Base-by-base conservation (phyloP, 35 echinoderm and acorn worm species). In the Apostichopus japonicus region DNA sequence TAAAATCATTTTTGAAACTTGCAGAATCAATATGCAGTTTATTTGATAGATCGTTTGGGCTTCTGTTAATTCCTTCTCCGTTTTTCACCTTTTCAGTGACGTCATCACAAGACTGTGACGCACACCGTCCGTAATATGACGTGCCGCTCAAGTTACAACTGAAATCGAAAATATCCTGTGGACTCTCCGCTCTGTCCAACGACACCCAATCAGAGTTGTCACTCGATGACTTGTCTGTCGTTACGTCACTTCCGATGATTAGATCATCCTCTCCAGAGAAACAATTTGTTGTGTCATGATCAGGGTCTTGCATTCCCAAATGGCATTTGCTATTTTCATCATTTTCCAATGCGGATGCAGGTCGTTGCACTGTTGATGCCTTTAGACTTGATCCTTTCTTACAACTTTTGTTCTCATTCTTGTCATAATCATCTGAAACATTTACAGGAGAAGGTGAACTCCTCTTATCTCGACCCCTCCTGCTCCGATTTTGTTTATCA, bases 141-240 rank as follows among this genome's bases (percentile, higher is more conserved):
- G 6, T 75, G 2, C 71, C 21, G 9, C 55, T 58, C 7, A 51
- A 55, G n/a, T 84, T 22, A 21, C 53, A 84, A 24, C 81, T 84
- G 53, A 84, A 84, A 58, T 84, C 81, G 23, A 84, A 84, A 0
- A 84, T 84, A 21, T 84, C 81, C 23, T 84, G 81, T 23, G 81
- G 53, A 24, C 81, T 84, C 7, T 84, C 54, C 1, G 55, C 17
- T 75, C 71, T 75, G 1, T 19, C 17, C 22, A 23, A 75, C 6
- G 17, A 7, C 71, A 19, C 71, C 71, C 16, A 7, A 4, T 75
- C 16, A 23, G 71, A 75, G 16, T 75, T 23, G 17, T 6, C 71
- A 24, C n/a, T 19, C 22, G 71, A 19, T 6, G 71, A 21, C n/a
- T 19, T n/a, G 15, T 75, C 17, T 75, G n/a, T 7, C 11, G 15